Percentiles rank a stretch among this genome's conserved stretches.
Conservation (phyloP, 2,888 invertebrate genomes). For the Leptopilina syphax region DNA sequence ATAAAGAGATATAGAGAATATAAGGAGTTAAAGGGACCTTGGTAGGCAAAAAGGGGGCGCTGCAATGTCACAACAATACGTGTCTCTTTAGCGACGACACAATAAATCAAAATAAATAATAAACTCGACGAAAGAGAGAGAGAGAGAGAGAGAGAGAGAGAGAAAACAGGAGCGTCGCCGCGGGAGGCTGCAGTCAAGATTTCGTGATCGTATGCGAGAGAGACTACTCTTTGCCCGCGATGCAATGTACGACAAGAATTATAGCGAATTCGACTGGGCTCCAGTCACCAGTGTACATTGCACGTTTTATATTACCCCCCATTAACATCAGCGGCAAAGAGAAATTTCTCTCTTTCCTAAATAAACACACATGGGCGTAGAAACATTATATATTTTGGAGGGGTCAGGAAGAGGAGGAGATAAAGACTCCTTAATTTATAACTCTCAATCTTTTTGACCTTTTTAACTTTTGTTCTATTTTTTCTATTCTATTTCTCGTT, state of each 20-base stretch:
- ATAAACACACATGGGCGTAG: neutral
- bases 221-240: conserved; percentile 18
- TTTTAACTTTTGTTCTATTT: too few species aligned
- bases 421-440: too few species aligned
- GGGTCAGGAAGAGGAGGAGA: too few species aligned
- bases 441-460: too few species aligned
- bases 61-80: conserved; percentile 72
- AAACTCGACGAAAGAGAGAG: conserved; percentile 61
- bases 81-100: conserved; percentile 71
- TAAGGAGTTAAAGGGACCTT: conserved; percentile 46
- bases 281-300: conserved; percentile 32
- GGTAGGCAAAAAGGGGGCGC: conserved; percentile 58
- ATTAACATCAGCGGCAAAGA: conserved; percentile 27
- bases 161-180: conserved; percentile 69
- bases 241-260: conserved; percentile 41
- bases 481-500: neutral
- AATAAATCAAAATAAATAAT: conserved; percentile 74
- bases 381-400: too few species aligned
- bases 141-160: conserved; percentile 49
- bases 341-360: conserved; percentile 24
- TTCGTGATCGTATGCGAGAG: conserved; percentile 48
- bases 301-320: conserved; percentile 39
- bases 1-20: neutral
- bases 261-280: conserved; percentile 37
- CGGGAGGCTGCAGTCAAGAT: conserved; percentile 66